Evolutionary conservation across 2,797 vertebrate species (phyloP).

Genomic region (Rhodeus uyekii): DNA sequence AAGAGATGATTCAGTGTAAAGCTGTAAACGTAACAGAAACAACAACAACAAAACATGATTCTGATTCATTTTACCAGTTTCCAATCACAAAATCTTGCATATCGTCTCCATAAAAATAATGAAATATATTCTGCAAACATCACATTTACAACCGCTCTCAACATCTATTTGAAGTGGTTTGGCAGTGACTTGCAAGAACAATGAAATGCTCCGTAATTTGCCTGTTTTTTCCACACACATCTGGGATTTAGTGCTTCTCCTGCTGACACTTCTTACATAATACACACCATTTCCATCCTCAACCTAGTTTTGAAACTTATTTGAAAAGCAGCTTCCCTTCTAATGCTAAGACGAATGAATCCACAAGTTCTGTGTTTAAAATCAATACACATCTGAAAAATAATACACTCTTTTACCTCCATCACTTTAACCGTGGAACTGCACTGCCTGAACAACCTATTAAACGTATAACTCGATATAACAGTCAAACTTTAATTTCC

Average conservation of each 20-base stretch:
- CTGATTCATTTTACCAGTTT: background rate
- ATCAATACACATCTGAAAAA: background rate
- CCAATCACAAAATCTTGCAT: background rate
- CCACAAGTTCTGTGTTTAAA: background rate
- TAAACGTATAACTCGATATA: background rate
- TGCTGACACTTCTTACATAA: background rate
- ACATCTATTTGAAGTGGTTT: background rate
- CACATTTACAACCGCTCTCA: background rate
- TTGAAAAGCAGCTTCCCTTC: background rate
- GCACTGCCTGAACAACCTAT: background rate
- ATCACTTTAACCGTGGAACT: background rate
- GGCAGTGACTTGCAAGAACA: background rate
- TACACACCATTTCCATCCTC: background rate
- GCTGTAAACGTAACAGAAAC: background rate
- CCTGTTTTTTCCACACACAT: background rate
- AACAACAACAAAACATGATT: background rate
- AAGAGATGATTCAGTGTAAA: background rate
- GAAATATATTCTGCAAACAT: background rate
- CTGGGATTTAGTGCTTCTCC: slow-evolving; percentile 9
- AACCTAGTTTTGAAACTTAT: background rate
- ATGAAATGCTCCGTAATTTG: background rate
- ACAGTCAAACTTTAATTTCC: background rate
- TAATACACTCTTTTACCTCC: background rate
- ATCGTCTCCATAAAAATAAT: background rate
- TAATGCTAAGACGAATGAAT: background rate